Percentiles rank a stretch among this genome's conserved stretches.
These are phyloP conservation scores for Sciurus vulgaris DNA, from an alignment of 2,797 vertebrate genomes.

Conservation along the genomic window DNA sequence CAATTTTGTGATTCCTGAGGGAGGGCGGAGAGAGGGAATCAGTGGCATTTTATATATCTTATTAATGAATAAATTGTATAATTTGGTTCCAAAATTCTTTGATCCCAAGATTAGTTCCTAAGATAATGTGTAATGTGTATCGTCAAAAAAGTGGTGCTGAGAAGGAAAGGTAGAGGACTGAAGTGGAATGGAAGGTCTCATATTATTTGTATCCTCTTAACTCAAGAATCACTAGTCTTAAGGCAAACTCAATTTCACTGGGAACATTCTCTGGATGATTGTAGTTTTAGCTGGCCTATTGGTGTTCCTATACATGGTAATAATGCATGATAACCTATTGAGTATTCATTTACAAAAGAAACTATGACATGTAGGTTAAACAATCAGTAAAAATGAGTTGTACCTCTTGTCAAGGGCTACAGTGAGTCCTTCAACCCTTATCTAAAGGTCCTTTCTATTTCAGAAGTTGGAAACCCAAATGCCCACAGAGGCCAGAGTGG, in stretches of 20 bases:
- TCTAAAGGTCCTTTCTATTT: slow-evolving; percentile 75
- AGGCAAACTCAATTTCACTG: neutral
- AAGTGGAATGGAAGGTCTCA: neutral
- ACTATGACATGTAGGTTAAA: neutral
- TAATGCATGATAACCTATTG: neutral
- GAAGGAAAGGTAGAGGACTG: neutral
- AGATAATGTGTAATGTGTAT: neutral
- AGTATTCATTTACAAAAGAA: slow-evolving; percentile 19
- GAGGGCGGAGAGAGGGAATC: neutral
- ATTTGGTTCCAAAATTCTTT: slow-evolving; percentile 48
- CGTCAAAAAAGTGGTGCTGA: neutral
- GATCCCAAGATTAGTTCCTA: slow-evolving; percentile 15
- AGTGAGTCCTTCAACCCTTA: slow-evolving; percentile 43
- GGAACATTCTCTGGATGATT: slow-evolving; percentile 17
- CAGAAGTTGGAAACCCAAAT: slow-evolving; percentile 78
- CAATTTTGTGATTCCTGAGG: neutral
- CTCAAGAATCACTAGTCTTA: neutral
- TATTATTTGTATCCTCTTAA: slow-evolving; percentile 22
- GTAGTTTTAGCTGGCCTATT: neutral
- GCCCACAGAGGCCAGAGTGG: slow-evolving; percentile 75
- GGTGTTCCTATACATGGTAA: neutral
- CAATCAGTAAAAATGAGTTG: neutral
- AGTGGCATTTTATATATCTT: slow-evolving; percentile 20
- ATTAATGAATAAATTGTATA: slow-evolving; percentile 9
- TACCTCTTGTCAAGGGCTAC: neutral